Base-by-base conservation (phyloP, 2,888 invertebrate genomes). In the Pristionchus japonicus region DNA sequence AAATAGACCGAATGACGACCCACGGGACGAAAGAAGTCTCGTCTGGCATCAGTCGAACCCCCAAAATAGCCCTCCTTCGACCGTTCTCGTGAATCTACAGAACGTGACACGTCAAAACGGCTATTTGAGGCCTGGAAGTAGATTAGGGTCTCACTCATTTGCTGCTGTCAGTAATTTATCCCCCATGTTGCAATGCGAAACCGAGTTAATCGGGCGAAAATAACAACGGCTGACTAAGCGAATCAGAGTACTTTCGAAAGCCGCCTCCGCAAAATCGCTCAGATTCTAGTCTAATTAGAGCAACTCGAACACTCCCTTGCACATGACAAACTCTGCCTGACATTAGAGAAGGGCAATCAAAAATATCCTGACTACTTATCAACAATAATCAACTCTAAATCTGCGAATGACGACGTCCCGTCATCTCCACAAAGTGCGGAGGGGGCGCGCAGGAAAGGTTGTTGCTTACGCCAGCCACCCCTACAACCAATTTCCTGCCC, bases 111-210 rank as follows among this genome's bases (percentile, higher is more conserved):
- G n/a, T 57, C 57, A 57, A 57, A 57, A 57, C 57, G 57, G 57
- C 57, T 57, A 57, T 57, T 57, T 57, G 31, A 64, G 43, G 43
- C 43, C 43, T 43, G 7, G 64, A 64, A 31, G 31, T 64, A 64
- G 64, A 64, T 64, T 64, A 64, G 64, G 31, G n/a, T n/a, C n/a
- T n/a, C n/a, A n/a, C 64, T 64, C 64, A 31, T 64, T 64, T 64
- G 31, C 31, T 17, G 31, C 64, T 15, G 64, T 64, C 64, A 31
- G 64, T 64, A 31, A 57, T 57, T 64, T 27, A 4, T n/a, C 64
- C 31, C 31, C 11, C 31, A 27, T 64, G 64, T 64, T 64, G 64
- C 64, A 64, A 64, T 64, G 64, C 15, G 64, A 64, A 64, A 64
- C 64, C 27, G 64, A 64, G 64, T 64, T 64, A 31, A 31, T 31